Conservation (phyloP, 2,888 invertebrate genomes). For the Tinea trinotella region DNA sequence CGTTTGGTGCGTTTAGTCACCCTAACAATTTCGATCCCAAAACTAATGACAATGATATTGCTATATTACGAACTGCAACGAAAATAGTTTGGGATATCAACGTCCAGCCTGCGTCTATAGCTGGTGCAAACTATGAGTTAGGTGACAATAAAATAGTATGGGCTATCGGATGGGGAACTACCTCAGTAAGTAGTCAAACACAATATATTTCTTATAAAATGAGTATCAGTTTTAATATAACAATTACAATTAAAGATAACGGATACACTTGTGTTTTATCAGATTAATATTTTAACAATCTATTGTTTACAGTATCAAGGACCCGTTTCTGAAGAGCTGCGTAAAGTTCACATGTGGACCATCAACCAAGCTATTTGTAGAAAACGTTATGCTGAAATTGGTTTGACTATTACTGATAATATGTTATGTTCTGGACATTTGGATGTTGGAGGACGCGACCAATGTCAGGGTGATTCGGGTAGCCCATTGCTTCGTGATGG, state of each 20-base stretch:
- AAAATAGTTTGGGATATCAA: neutral
- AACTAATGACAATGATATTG: conserved; percentile 14
- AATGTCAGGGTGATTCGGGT: conserved; percentile 21
- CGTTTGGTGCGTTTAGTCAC: neutral
- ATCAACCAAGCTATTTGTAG: conserved; percentile 19
- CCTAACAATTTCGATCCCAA: conserved; percentile 8
- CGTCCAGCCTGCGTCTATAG: conserved; percentile 1
- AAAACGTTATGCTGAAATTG: conserved; percentile 18
- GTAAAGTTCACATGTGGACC: conserved; percentile 20
- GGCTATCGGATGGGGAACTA: conserved; percentile 18
- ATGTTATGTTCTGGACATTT: conserved; percentile 21
- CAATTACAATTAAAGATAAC: too few species aligned
- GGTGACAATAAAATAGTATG: conserved; percentile 16
- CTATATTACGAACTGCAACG: neutral
- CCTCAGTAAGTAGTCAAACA: conserved; percentile 17
- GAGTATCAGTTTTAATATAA: too few species aligned
- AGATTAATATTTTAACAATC: too few species aligned
- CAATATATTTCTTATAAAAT: too few species aligned
- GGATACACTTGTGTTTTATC: too few species aligned
- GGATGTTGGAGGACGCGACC: conserved; percentile 21
- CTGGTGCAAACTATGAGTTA: conserved; percentile 17
- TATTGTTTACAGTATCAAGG: conserved; percentile 13
- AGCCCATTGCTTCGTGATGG: conserved; percentile 19
- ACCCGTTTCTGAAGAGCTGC: conserved; percentile 15
- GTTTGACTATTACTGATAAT: conserved; percentile 18